These are phyloP conservation scores for Clarias pachynema DNA, from an alignment of 2,797 vertebrate genomes.

Conservation along the genomic window DNA sequence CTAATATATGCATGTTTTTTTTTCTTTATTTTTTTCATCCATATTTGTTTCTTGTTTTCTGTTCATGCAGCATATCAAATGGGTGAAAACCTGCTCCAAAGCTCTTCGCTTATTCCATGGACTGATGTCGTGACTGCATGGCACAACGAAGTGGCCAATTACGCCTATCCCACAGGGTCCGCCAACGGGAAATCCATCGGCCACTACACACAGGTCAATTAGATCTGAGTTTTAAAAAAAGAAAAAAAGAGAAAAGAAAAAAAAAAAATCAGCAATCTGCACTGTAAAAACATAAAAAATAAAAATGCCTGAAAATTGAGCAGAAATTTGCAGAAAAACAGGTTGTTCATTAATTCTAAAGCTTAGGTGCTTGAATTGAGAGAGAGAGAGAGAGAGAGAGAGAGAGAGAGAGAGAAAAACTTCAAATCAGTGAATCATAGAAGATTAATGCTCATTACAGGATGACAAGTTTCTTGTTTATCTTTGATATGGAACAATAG, in stretches of 20 bases:
- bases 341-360: neutral
- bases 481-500: neutral
- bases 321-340: neutral
- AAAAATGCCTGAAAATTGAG: neutral
- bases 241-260: neutral
- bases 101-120: slow-evolving; percentile 24
- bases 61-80: slow-evolving; percentile 68
- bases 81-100: slow-evolving; percentile 73
- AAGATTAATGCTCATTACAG: neutral
- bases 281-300: neutral
- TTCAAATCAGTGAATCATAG: neutral
- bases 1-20: neutral
- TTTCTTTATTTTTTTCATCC: neutral
- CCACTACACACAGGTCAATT: slow-evolving; percentile 77
- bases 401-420: too few relatives aligned
- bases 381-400: too few relatives aligned
- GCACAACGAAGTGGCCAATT: slow-evolving; percentile 66
- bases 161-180: slow-evolving; percentile 61
- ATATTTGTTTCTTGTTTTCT: slow-evolving; percentile 8
- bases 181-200: slow-evolving; percentile 32
- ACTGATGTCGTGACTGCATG: slow-evolving; percentile 58
- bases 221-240: too few relatives aligned
- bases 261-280: neutral
- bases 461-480: neutral
- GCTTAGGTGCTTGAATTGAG: neutral